phyloP scores from a whole-genome alignment of 2,797 vertebrate species.

The Pangasius mekongensis region DNA sequence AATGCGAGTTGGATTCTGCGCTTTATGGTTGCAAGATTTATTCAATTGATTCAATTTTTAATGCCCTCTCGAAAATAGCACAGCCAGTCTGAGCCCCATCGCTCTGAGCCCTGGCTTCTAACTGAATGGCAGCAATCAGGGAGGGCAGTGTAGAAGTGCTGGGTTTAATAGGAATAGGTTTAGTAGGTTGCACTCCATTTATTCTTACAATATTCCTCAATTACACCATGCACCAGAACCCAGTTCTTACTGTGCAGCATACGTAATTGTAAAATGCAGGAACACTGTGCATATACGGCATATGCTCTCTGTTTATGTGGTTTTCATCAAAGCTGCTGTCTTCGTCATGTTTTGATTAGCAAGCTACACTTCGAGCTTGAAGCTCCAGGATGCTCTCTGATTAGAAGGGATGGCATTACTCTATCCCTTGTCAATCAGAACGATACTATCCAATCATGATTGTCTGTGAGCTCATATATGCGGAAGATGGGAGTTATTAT shows the following conservation, averaged over 20 bases:
- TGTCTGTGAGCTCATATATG: background rate
- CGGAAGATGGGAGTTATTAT: background rate
- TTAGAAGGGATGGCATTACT: background rate
- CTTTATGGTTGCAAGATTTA: constrained; percentile 53
- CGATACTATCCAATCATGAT: background rate
- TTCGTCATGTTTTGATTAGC: background rate
- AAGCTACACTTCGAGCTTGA: background rate
- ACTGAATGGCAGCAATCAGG: constrained; percentile 20
- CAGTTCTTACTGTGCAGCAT: background rate
- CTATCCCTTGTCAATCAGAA: background rate
- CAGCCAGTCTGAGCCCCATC: background rate
- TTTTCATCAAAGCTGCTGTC: background rate
- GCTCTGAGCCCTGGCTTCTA: background rate
- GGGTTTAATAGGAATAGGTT: constrained; percentile 1
- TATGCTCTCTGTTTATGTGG: background rate
- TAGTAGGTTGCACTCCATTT: background rate
- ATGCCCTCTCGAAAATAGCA: constrained; percentile 51
- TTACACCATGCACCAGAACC: constrained; percentile 13
- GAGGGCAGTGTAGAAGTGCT: constrained; percentile 10
- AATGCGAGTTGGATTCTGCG: constrained; percentile 23
- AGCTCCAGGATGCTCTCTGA: background rate
- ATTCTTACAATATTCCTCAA: constrained; percentile 16
- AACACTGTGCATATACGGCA: background rate
- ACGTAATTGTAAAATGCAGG: background rate
- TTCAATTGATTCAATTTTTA: constrained; percentile 58